Conservation (phyloP, 2,113 vertebrate genomes). For the Sceloporus tristichus region DNA sequence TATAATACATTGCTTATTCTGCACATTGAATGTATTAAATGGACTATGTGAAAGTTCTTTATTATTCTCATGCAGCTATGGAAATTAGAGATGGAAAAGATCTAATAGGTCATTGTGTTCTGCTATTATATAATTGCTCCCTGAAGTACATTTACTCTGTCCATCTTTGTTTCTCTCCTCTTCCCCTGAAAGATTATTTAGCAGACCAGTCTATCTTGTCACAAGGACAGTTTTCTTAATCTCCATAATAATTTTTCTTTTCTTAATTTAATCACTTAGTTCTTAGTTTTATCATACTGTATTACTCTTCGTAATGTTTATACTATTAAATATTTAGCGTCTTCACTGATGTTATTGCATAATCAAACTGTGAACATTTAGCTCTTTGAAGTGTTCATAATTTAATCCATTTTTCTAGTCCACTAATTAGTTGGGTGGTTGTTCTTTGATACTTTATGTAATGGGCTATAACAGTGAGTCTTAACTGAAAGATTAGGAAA, state of each 20-base stretch:
- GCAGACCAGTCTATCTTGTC: neutral
- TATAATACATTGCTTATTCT: conserved; percentile 73
- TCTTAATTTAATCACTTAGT: conserved; percentile 33
- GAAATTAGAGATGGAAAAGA: conserved; percentile 60
- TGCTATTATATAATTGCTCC: conserved; percentile 16
- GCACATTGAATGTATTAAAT: conserved; percentile 73
- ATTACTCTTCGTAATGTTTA: conserved; percentile 33
- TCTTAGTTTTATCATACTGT: conserved; percentile 29
- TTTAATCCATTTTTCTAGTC: conserved; percentile 30
- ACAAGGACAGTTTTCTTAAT: conserved; percentile 15
- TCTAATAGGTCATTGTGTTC: conserved; percentile 62
- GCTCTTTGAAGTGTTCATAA: conserved; percentile 33
- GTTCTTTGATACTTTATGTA: conserved; percentile 28
- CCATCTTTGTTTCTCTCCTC: conserved; percentile 29
- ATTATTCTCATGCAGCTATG: conserved; percentile 69
- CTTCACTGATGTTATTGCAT: conserved; percentile 28
- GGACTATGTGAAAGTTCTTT: conserved; percentile 74
- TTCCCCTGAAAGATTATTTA: conserved; percentile 13
- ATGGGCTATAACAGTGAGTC: neutral
- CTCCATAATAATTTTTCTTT: conserved; percentile 19
- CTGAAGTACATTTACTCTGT: conserved; percentile 28
- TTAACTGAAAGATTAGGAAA: conserved; percentile 16
- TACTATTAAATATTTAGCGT: conserved; percentile 30
- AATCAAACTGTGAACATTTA: conserved; percentile 38
- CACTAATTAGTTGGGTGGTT: conserved; percentile 34